These are phyloP conservation scores for Spinus pinus DNA, from an alignment of 2,797 vertebrate species.

Conservation along the genomic window DNA sequence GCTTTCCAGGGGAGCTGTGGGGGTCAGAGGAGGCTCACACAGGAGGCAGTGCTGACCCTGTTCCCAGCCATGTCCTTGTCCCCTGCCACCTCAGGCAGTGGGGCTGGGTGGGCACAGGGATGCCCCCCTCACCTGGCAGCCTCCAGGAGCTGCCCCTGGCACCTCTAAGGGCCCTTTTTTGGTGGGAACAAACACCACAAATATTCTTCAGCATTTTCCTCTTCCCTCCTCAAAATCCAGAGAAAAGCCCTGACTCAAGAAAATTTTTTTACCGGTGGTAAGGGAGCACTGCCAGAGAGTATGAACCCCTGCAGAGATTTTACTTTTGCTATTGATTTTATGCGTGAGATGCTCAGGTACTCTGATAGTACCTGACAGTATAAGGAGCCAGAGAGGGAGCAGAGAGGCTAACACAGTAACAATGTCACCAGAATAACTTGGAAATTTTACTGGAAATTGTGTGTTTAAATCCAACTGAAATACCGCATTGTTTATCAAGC, in stretches of 20 bases:
- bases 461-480: not conserved
- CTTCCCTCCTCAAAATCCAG: not conserved
- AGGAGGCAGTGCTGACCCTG: not conserved
- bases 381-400: slow-evolving; percentile 23
- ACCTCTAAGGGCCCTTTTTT: not conserved
- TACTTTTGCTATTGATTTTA: slow-evolving; percentile 59
- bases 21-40: not conserved
- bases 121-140: fast-evolving
- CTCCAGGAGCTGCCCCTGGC: fast-evolving
- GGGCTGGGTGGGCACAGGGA: fast-evolving
- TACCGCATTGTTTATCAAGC: not conserved
- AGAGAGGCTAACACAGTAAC: slow-evolving; percentile 18
- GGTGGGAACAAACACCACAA: fast-evolving
- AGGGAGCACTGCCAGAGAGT: slow-evolving; percentile 23
- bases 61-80: fast-evolving
- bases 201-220: not conserved
- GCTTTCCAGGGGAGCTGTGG: not conserved
- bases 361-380: slow-evolving; percentile 41
- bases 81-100: not conserved
- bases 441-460: not conserved
- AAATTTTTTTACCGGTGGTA: not conserved
- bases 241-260: slow-evolving; percentile 17
- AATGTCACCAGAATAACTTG: not conserved
- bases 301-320: slow-evolving; percentile 44
- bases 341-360: slow-evolving; percentile 34